Conservation (phyloP, 2,797 vertebrate species). For the Halcyon smyrnensis region DNA sequence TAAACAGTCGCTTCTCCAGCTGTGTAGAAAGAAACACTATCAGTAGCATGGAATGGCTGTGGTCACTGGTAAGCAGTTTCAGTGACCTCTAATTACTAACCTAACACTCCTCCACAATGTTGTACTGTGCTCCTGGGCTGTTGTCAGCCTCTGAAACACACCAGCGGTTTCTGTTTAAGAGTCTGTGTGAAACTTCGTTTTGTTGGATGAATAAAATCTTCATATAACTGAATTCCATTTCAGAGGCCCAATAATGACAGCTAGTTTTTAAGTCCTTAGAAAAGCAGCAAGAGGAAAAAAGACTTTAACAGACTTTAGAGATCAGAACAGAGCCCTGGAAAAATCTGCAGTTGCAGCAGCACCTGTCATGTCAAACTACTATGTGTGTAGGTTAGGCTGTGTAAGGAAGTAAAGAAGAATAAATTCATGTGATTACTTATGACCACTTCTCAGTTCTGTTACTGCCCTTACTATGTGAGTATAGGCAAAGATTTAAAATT, state of each 20-base stretch:
- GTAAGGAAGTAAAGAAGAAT: not conserved
- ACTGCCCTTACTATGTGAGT: not conserved
- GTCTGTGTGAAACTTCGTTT: not conserved
- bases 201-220: not conserved
- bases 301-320: not conserved
- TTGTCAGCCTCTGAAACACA: not conserved
- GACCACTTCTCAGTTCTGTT: not conserved
- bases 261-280: not conserved
- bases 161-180: not conserved
- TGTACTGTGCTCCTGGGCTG: not conserved
- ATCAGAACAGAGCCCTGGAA: slow-evolving; percentile 4
- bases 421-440: not conserved
- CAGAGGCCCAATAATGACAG: not conserved
- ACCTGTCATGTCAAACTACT: not conserved
- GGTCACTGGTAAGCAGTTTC: not conserved
- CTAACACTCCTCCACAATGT: not conserved
- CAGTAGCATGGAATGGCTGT: not conserved
- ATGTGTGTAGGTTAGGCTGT: not conserved
- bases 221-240: not conserved
- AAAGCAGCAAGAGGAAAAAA: not conserved
- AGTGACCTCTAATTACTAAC: not conserved
- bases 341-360: not conserved
- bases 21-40: not conserved
- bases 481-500: not conserved
- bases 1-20: not conserved